Percentiles rank a stretch among this genome's conserved stretches.
phyloP scores from a whole-genome alignment of 2,113 vertebrate species.

The Eulemur macaco region DNA sequence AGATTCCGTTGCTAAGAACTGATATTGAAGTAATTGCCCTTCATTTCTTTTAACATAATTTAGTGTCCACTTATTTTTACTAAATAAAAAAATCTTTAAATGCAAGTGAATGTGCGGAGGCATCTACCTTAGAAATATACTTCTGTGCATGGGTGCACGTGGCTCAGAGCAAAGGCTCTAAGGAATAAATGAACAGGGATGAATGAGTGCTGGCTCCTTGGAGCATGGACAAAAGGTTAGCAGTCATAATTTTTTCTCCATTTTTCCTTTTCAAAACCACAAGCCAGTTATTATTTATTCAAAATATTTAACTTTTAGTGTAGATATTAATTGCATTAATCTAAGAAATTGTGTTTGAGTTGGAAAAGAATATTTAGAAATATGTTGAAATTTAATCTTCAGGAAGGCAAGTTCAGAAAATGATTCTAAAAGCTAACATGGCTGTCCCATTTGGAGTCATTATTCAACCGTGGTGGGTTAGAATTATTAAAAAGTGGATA shows the following conservation, averaged over 20 bases:
- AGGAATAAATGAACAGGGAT: neutral
- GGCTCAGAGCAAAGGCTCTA: neutral
- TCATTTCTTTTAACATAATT: neutral
- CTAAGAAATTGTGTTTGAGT: neutral
- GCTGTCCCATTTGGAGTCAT: neutral
- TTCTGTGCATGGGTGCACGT: no score
- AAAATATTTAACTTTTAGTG: neutral
- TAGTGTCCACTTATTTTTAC: neutral
- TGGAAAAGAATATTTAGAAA: constrained; percentile 12
- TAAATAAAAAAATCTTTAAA: neutral
- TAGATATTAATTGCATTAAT: neutral
- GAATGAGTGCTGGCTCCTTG: neutral
- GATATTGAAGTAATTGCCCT: neutral
- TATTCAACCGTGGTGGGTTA: neutral
- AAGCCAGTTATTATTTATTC: neutral
- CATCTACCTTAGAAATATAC: neutral
- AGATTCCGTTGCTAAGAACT: neutral
- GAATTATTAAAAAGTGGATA: neutral
- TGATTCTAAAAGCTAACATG: neutral
- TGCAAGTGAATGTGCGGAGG: neutral
- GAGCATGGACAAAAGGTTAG: neutral
- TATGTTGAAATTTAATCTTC: neutral
- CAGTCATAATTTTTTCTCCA: neutral
- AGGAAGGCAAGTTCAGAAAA: constrained; percentile 1
- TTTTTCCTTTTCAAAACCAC: neutral